Conservation (phyloP, 2,113 vertebrate genomes). For the Tinamus guttatus region DNA sequence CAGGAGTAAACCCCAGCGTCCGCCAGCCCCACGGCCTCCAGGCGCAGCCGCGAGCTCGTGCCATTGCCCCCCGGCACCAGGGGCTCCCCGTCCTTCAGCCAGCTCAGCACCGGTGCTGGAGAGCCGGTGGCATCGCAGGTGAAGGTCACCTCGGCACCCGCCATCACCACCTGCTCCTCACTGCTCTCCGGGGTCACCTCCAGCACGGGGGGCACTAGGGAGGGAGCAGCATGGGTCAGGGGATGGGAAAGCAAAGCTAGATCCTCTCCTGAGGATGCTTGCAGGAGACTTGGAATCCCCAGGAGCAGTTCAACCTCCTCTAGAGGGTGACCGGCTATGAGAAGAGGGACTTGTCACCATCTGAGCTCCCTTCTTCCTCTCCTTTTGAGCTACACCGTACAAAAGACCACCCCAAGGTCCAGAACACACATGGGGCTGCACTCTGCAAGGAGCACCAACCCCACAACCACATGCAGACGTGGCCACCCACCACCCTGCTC, state of each 20-base stretch:
- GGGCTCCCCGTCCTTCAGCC: conserved; percentile 88
- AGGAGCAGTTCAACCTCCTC: background rate
- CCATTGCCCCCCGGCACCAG: conserved; percentile 76
- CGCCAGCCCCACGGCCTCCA: conserved; percentile 62
- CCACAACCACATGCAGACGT: no score
- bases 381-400: background rate
- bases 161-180: conserved; percentile 80
- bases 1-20: conserved; percentile 89
- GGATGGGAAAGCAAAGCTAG: background rate
- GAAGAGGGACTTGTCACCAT: background rate
- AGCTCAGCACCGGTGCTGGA: conserved; percentile 83
- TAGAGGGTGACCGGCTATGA: background rate
- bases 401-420: rapidly evolving
- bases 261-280: background rate
- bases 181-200: conserved; percentile 76
- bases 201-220: conserved; percentile 83
- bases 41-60: conserved; percentile 77
- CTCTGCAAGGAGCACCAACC: no score
- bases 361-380: background rate
- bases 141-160: conserved; percentile 84
- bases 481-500: rapidly evolving
- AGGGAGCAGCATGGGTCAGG: background rate
- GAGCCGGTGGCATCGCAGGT: conserved; percentile 86
- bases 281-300: background rate
- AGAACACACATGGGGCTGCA: rapidly evolving